Percentiles rank a stretch among this genome's conserved stretches.
These are phyloP conservation scores for Argopecten irradians DNA, from an alignment of 1,140 invertebrate genomes.

Conservation along the genomic window DNA sequence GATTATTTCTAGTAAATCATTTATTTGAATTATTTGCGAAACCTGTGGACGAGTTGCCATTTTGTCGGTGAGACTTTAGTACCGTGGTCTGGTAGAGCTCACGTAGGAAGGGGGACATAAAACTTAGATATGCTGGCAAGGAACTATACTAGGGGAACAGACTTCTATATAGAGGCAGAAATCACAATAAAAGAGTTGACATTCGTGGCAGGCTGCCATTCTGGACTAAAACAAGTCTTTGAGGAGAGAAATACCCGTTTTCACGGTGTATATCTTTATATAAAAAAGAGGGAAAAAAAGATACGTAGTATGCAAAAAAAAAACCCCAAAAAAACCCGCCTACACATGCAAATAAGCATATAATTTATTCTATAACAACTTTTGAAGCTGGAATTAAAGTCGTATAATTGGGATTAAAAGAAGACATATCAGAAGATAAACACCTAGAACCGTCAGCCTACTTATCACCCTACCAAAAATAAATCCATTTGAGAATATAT, in stretches of 20 bases:
- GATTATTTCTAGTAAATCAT: slow-evolving; percentile 19
- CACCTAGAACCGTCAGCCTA: not conserved
- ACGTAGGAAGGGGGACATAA: not conserved
- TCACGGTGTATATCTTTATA: too few species aligned
- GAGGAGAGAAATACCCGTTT: not conserved
- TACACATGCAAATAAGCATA: not conserved
- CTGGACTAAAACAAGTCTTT: not conserved
- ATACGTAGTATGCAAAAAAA: not conserved
- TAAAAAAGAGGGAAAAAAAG: too few species aligned
- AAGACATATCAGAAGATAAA: not conserved
- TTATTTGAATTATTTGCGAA: slow-evolving; percentile 13
- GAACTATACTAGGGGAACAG: not conserved
- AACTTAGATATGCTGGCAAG: not conserved
- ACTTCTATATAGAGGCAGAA: not conserved
- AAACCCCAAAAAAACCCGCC: not conserved
- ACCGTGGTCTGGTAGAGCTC: not conserved
- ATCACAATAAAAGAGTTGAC: not conserved
- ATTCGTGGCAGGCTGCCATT: not conserved
- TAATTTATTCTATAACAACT: not conserved
- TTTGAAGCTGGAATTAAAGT: too few species aligned
- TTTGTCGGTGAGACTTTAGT: not conserved
- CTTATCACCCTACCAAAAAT: not conserved
- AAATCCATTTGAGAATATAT: not conserved
- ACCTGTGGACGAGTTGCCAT: slow-evolving; percentile 12
- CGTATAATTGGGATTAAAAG: not conserved